Conservation (phyloP, 2,797 vertebrate genomes). For the Discoglossus pictus region DNA sequence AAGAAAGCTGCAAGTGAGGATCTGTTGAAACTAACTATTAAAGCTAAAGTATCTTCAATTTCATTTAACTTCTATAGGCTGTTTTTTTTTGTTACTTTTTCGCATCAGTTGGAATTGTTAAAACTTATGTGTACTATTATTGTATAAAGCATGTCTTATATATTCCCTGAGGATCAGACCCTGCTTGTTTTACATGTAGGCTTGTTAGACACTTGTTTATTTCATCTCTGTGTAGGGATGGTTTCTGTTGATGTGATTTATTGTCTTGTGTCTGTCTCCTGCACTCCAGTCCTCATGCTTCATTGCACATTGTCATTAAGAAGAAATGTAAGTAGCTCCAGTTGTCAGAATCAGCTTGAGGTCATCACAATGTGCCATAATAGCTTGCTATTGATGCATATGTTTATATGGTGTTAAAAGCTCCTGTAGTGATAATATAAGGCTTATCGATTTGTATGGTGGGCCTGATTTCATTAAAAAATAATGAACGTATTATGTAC, state of each 20-base stretch:
- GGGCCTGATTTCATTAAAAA: slow-evolving; percentile 23
- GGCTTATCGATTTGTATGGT: slow-evolving; percentile 5
- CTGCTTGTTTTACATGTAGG: slow-evolving; percentile 3
- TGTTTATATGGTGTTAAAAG: slow-evolving; percentile 12
- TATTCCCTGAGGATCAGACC: too few species aligned
- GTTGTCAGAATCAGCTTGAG: background rate
- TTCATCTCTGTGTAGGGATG: background rate
- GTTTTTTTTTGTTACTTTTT: too few species aligned
- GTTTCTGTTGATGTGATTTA: slow-evolving; percentile 21
- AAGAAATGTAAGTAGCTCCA: background rate
- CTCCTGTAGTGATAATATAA: slow-evolving; percentile 28
- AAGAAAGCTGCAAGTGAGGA: too few species aligned
- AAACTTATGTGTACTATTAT: too few species aligned
- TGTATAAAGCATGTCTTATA: too few species aligned
- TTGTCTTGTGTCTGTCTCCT: slow-evolving; percentile 1
- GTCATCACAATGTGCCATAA: slow-evolving; percentile 1
- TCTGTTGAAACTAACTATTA: too few species aligned
- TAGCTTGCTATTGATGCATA: slow-evolving; percentile 13
- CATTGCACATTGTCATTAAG: slow-evolving; percentile 29
- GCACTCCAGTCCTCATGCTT: slow-evolving; percentile 7
- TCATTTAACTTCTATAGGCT: too few species aligned
- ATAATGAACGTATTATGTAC: background rate
- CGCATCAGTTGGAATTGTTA: too few species aligned
- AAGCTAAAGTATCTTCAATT: too few species aligned
- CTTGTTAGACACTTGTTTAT: background rate